These are phyloP conservation scores for Linurgus olivaceus DNA, from an alignment of 2,797 vertebrate genomes.

Conservation along the genomic window DNA sequence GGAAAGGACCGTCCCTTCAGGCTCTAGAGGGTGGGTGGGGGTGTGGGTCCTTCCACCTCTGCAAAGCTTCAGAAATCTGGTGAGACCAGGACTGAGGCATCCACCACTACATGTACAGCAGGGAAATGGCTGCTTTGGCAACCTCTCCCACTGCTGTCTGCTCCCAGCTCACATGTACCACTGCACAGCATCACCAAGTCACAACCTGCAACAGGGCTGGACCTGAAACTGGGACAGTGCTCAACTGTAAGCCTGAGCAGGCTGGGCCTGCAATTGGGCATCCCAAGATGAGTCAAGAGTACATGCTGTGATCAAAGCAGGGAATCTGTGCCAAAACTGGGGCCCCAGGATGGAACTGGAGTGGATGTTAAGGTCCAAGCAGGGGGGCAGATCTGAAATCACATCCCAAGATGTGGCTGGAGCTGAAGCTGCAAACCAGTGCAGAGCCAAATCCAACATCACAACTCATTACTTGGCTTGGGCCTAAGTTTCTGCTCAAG, in stretches of 20 bases:
- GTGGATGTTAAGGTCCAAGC: background rate
- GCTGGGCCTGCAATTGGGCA: fast-evolving
- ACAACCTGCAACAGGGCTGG: background rate
- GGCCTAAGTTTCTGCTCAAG: background rate
- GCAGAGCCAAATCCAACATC: background rate
- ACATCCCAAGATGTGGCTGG: background rate
- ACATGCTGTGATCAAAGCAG: background rate
- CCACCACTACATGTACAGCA: fast-evolving
- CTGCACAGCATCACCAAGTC: background rate
- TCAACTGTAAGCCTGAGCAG: background rate
- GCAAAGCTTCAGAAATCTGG: background rate
- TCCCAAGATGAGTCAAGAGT: too few relatives aligned
- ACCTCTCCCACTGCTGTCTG: background rate
- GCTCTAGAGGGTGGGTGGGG: fast-evolving
- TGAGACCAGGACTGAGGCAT: background rate
- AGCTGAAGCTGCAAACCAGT: background rate
- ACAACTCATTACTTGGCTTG: background rate
- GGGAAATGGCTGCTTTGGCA: background rate
- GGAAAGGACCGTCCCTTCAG: background rate
- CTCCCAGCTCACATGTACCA: fast-evolving
- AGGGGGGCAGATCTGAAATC: background rate
- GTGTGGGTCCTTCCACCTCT: background rate
- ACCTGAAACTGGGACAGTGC: background rate
- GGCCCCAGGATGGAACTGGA: background rate
- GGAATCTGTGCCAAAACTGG: background rate